Evolutionary conservation across 2,888 invertebrate species (phyloP).

Genomic region (Entomobrya proxima): DNA sequence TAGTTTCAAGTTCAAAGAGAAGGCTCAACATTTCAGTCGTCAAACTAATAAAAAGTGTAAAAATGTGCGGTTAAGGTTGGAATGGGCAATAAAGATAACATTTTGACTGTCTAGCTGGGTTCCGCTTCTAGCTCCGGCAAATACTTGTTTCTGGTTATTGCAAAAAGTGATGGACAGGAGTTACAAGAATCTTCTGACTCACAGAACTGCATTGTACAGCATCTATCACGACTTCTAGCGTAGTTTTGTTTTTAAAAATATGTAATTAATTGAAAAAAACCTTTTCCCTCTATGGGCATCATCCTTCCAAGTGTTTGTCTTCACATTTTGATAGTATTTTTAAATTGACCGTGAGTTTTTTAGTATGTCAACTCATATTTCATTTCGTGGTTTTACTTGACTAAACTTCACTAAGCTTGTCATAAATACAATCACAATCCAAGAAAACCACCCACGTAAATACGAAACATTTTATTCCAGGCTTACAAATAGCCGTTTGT

Average conservation of each 20-base stretch:
- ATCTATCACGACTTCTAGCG: neutral
- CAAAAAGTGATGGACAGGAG: slow-evolving; percentile 9
- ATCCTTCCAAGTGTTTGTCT: too few relatives aligned
- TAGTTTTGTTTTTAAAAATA: too few relatives aligned
- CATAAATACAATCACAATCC: neutral
- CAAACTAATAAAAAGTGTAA: slow-evolving; percentile 65
- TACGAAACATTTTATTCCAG: slow-evolving; percentile 18
- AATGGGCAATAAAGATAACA: slow-evolving; percentile 71
- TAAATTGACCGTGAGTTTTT: too few relatives aligned
- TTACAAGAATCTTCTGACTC: neutral
- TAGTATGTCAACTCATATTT: too few relatives aligned
- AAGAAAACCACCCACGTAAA: slow-evolving; percentile 36
- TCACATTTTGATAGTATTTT: too few relatives aligned
- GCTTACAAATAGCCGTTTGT: neutral
- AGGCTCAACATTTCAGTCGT: slow-evolving; percentile 62
- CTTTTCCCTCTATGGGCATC: too few relatives aligned
- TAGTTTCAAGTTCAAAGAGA: slow-evolving; percentile 35
- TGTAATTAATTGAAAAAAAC: too few relatives aligned
- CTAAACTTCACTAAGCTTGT: too few relatives aligned
- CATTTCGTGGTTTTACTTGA: too few relatives aligned
- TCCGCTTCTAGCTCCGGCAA: too few relatives aligned
- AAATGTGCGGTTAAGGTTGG: slow-evolving; percentile 59
- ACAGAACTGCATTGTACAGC: neutral
- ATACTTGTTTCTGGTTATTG: neutral
- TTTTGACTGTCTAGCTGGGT: too few relatives aligned